Conservation (phyloP, 2,797 vertebrate species). For the Spinus olivaceus region DNA sequence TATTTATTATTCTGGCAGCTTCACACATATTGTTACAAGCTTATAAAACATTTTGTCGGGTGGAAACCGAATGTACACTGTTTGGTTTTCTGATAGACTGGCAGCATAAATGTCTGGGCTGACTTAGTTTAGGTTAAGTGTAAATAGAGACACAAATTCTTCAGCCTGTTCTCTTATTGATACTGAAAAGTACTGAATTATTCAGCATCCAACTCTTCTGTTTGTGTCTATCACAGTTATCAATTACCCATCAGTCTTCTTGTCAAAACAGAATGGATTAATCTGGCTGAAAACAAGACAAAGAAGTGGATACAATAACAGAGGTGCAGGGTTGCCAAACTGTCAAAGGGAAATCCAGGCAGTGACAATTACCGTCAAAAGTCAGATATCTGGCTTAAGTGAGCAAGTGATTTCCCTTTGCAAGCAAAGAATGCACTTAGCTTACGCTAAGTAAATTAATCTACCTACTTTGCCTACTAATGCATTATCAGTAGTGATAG, state of each 20-base stretch:
- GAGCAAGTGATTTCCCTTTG: slow-evolving; percentile 85
- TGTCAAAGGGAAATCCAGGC: slow-evolving; percentile 86
- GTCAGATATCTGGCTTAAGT: slow-evolving; percentile 92
- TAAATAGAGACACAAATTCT: slow-evolving; percentile 88
- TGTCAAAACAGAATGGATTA: slow-evolving; percentile 86
- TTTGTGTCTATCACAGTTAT: slow-evolving; percentile 90
- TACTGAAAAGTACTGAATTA: slow-evolving; percentile 85
- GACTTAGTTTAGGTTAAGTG: slow-evolving; percentile 86
- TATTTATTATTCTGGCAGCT: slow-evolving; percentile 99
- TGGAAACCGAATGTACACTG: slow-evolving; percentile 87
- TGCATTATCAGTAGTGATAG: slow-evolving; percentile 81
- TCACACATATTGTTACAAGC: slow-evolving; percentile 94
- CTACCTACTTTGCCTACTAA: slow-evolving; percentile 87
- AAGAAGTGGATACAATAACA: slow-evolving; percentile 85
- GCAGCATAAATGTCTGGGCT: slow-evolving; percentile 84
- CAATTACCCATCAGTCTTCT: slow-evolving; percentile 85
- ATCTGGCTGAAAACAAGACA: slow-evolving; percentile 86
- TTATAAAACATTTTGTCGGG: slow-evolving; percentile 94
- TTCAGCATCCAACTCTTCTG: slow-evolving; percentile 83
- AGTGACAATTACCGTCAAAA: slow-evolving; percentile 92
- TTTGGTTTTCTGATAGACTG: slow-evolving; percentile 97
- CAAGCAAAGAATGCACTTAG: slow-evolving; percentile 98
- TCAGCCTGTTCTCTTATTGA: slow-evolving; percentile 84
- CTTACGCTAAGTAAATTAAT: slow-evolving; percentile 90
- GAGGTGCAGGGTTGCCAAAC: slow-evolving; percentile 82